phyloP scores from a whole-genome alignment of 2,888 invertebrate species.

The Lycaena phlaeas region DNA sequence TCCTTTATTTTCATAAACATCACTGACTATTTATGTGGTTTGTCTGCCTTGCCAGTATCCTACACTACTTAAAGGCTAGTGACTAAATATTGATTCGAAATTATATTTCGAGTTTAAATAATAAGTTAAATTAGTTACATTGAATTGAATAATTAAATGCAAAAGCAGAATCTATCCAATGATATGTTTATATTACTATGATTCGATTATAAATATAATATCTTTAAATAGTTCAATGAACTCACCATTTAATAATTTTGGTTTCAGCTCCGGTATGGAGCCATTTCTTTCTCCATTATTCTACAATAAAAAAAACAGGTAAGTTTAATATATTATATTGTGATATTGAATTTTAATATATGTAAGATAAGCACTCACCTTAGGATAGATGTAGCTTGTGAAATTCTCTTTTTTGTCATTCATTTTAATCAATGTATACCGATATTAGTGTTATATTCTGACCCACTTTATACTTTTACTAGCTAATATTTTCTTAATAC shows the following conservation, averaged over 20 bases:
- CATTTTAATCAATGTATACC: slow-evolving; percentile 51
- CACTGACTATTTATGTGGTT: too few relatives aligned
- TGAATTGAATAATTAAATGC: too few relatives aligned
- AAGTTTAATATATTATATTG: too few relatives aligned
- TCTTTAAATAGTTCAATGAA: slow-evolving; percentile 7
- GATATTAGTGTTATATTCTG: slow-evolving; percentile 26
- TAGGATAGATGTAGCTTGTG: slow-evolving; percentile 69
- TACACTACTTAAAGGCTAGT: too few relatives aligned
- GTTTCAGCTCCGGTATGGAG: slow-evolving; percentile 62
- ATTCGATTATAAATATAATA: too few relatives aligned
- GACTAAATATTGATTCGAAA: too few relatives aligned
- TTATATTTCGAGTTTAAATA: too few relatives aligned
- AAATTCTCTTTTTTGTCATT: slow-evolving; percentile 72
- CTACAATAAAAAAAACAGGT: slow-evolving; percentile 33
- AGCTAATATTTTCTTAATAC: neutral
- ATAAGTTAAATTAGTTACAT: too few relatives aligned
- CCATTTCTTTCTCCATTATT: slow-evolving; percentile 68
- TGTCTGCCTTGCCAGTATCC: too few relatives aligned
- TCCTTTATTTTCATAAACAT: too few relatives aligned
- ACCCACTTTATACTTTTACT: slow-evolving; percentile 39
- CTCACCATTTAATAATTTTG: slow-evolving; percentile 69
- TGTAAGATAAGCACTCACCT: slow-evolving; percentile 32
- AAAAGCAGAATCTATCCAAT: too few relatives aligned
- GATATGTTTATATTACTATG: too few relatives aligned
- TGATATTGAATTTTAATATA: neutral